Percentiles rank a stretch among this genome's conserved stretches.
These are phyloP conservation scores for Rhysida immarginata DNA, from an alignment of 1,140 invertebrate genomes.

Conservation along the genomic window DNA sequence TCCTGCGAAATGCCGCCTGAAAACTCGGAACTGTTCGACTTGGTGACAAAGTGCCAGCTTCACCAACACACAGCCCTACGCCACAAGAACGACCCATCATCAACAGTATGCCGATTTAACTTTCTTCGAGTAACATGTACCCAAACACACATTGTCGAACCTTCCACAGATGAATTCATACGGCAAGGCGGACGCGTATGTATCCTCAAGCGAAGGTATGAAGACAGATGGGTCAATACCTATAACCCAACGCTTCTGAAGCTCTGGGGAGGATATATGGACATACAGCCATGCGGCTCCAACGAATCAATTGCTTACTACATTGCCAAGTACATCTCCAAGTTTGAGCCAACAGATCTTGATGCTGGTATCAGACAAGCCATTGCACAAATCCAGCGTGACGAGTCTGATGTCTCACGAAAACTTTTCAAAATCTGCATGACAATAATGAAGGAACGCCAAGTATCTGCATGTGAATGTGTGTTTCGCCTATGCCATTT, in stretches of 20 bases:
- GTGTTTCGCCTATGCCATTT: slow-evolving; percentile 9
- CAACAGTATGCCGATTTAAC: slow-evolving; percentile 12
- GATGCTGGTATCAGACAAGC: background rate
- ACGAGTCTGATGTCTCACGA: background rate
- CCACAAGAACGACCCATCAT: too few relatives aligned
- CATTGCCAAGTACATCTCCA: slow-evolving; percentile 16
- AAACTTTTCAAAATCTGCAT: slow-evolving; percentile 11
- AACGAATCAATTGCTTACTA: slow-evolving; percentile 13
- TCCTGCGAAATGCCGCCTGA: too few relatives aligned
- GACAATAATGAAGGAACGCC: slow-evolving; percentile 10
- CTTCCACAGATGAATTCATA: slow-evolving; percentile 8
- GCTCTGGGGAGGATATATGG: slow-evolving; percentile 24
- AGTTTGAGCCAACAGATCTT: slow-evolving; percentile 12
- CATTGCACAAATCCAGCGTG: background rate
- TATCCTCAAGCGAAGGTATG: slow-evolving; percentile 13
- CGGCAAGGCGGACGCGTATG: slow-evolving; percentile 10
- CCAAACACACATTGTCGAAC: slow-evolving; percentile 6
- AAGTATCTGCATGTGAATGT: slow-evolving; percentile 14
- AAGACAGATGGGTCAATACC: slow-evolving; percentile 21
- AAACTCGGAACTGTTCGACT: too few relatives aligned
- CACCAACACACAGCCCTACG: too few relatives aligned
- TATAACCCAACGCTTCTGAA: slow-evolving; percentile 21
- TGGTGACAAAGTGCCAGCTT: too few relatives aligned
- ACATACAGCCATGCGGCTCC: slow-evolving; percentile 21
- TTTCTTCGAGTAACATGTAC: slow-evolving; percentile 8